These are phyloP conservation scores for Gymnoscopelus microlampas DNA, from an alignment of 2,797 vertebrate genomes.

Conservation along the genomic window DNA sequence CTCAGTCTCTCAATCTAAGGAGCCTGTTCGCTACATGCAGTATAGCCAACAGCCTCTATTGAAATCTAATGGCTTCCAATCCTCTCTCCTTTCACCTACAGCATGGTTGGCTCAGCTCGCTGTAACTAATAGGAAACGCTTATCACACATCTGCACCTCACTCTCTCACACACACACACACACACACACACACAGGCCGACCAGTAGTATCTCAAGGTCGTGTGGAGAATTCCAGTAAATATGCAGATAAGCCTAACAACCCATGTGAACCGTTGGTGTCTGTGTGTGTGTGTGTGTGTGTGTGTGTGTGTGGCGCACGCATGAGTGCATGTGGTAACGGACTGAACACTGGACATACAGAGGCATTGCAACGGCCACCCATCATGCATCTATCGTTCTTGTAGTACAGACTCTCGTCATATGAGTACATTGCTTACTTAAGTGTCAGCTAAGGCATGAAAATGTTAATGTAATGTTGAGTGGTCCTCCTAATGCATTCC, in stretches of 20 bases:
- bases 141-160: conserved; percentile 44
- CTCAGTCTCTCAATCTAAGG: conserved; percentile 34
- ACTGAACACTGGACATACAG: too few species aligned
- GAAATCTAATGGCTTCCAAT: conserved; percentile 16
- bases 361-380: too few species aligned
- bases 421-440: too few species aligned
- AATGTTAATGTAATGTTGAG: too few species aligned
- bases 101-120: conserved; percentile 22
- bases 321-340: too few species aligned
- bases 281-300: conserved; percentile 1
- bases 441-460: too few species aligned
- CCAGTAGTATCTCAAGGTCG: conserved; percentile 55
- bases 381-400: too few species aligned
- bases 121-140: conserved; percentile 59
- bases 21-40: conserved; percentile 20
- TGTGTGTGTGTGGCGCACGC: too few species aligned
- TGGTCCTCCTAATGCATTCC: too few species aligned
- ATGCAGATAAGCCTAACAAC: conserved; percentile 45
- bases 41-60: conserved; percentile 35
- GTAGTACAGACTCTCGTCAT: too few species aligned
- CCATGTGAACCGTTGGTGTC: conserved; percentile 30
- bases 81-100: conserved; percentile 26
- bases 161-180: conserved; percentile 30
- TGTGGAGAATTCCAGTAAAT: conserved; percentile 41
- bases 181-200: conserved; percentile 30